Conservation (phyloP, 2,113 vertebrate species). For the Pagrus major region DNA sequence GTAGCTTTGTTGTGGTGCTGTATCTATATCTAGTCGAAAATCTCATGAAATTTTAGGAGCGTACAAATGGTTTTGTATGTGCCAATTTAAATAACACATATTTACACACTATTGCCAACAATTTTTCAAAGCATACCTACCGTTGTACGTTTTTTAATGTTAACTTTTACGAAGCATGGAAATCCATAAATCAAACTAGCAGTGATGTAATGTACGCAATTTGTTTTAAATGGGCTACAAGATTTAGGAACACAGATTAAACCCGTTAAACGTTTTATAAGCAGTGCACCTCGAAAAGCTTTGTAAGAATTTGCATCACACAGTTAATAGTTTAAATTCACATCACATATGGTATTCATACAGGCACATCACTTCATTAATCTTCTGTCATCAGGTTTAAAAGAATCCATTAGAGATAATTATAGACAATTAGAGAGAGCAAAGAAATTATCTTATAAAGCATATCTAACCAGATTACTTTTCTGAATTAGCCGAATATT, state of each 20-base stretch:
- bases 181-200: conserved; percentile 30
- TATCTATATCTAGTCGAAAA: not conserved
- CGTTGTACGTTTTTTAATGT: not conserved
- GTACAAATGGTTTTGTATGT: conserved; percentile 15
- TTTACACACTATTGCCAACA: not conserved
- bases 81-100: conserved; percentile 32
- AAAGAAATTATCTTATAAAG: conserved; percentile 52
- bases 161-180: conserved; percentile 27
- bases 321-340: conserved; percentile 45
- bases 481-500: conserved; percentile 21
- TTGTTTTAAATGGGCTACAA: not conserved
- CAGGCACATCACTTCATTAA: conserved; percentile 55
- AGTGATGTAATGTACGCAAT: conserved; percentile 33
- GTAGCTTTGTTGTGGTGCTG: conserved; percentile 12
- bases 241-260: conserved; percentile 10
- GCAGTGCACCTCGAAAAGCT: conserved; percentile 1
- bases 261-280: not conserved
- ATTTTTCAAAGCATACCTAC: conserved; percentile 35
- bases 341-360: conserved; percentile 45
- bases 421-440: conserved; percentile 63
- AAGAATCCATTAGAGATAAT: conserved; percentile 70
- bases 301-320: conserved; percentile 11
- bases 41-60: conserved; percentile 37
- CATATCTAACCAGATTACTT: conserved; percentile 54
- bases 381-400: conserved; percentile 61